These are phyloP conservation scores for Ctenopoma kingsleyae DNA, from an alignment of 2,797 vertebrate species.

Conservation along the genomic window DNA sequence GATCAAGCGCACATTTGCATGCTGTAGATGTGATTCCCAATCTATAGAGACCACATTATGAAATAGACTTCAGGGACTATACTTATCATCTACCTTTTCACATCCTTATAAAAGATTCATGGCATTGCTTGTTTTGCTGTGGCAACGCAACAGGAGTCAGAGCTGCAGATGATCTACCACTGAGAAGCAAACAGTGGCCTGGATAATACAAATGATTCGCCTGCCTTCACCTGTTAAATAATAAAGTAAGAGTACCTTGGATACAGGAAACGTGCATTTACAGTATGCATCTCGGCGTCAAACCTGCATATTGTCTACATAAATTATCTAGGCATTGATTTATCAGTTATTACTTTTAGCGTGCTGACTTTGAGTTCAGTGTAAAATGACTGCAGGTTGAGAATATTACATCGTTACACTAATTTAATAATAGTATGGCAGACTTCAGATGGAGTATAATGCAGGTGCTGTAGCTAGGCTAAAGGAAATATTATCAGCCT, in stretches of 20 bases:
- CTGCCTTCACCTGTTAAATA: slow-evolving; percentile 35
- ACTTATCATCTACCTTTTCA: slow-evolving; percentile 72
- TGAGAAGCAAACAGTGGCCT: slow-evolving; percentile 53
- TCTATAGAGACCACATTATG: slow-evolving; percentile 59
- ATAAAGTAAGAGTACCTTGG: slow-evolving; percentile 17
- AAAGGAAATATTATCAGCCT: slow-evolving; percentile 12
- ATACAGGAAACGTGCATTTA: slow-evolving; percentile 6
- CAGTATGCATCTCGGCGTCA: slow-evolving; percentile 1
- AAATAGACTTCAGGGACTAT: slow-evolving; percentile 64
- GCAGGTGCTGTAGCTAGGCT: slow-evolving; percentile 25
- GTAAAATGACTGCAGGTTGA: slow-evolving; percentile 21
- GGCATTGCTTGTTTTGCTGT: slow-evolving; percentile 65
- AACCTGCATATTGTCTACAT: background rate
- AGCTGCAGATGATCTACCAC: slow-evolving; percentile 61
- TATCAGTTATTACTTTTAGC: slow-evolving; percentile 19
- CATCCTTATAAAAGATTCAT: slow-evolving; percentile 80
- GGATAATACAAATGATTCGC: slow-evolving; percentile 53
- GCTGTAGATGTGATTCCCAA: slow-evolving; percentile 40
- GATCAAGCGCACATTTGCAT: slow-evolving; percentile 10
- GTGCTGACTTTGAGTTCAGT: slow-evolving; percentile 47
- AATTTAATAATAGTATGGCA: slow-evolving; percentile 41
- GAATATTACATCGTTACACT: slow-evolving; percentile 36
- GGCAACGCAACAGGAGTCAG: slow-evolving; percentile 65
- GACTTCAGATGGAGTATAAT: slow-evolving; percentile 28
- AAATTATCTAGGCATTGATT: slow-evolving; percentile 26